Evolutionary conservation across 2,888 invertebrate genomes (phyloP).

Genomic region (Eueremaeus valkanovi): DNA sequence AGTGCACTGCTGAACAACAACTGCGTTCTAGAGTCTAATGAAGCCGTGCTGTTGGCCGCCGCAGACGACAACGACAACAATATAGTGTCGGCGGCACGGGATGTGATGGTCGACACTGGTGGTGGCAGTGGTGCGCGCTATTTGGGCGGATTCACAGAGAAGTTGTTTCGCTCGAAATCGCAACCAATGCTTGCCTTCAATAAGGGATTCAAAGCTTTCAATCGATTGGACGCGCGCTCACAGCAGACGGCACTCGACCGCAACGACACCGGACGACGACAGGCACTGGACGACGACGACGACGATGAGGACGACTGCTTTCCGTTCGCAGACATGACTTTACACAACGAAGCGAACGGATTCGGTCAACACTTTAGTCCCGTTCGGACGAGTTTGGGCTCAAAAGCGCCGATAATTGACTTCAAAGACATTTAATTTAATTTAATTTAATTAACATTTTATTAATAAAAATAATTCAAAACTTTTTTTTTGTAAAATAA

Average conservation of each 20-base stretch:
- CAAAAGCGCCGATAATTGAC: slow-evolving; percentile 17
- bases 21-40: too few relatives aligned
- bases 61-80: neutral
- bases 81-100: too few relatives aligned
- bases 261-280: too few relatives aligned
- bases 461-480: neutral
- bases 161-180: slow-evolving; percentile 39
- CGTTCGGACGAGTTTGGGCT: neutral
- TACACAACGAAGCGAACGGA: too few relatives aligned
- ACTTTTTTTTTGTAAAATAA: neutral
- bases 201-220: neutral
- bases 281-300: too few relatives aligned
- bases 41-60: too few relatives aligned
- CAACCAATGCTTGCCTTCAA: slow-evolving; percentile 25
- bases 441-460: neutral
- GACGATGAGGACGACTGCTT: neutral
- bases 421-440: slow-evolving; percentile 18
- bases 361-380: neutral
- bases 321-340: slow-evolving; percentile 21
- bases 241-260: too few relatives aligned
- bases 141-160: slow-evolving; percentile 42
- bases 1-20: too few relatives aligned
- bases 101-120: too few relatives aligned
- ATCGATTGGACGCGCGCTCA: too few relatives aligned
- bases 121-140: too few relatives aligned